Evolutionary conservation across 92 coral and sea anemone genomes (phyloP).

Genomic region (Paragorgia papillata): DNA sequence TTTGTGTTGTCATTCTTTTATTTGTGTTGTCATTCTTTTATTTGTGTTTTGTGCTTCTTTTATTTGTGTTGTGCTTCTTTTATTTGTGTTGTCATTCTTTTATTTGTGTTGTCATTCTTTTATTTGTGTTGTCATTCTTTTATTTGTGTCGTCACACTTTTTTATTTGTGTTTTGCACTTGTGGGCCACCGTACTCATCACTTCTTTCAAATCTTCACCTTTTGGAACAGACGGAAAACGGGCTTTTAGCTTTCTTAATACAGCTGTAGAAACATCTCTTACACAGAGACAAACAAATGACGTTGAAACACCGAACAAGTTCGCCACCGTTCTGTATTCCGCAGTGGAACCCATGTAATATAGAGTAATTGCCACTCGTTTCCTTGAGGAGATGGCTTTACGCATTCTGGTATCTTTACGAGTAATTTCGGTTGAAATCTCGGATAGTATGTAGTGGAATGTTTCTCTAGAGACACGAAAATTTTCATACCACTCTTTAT

Average conservation of each 20-base stretch:
- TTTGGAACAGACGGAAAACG: constrained; percentile 20
- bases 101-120: no score
- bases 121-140: no score
- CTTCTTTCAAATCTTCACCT: constrained; percentile 32
- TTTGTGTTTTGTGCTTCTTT: no score
- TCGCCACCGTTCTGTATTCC: constrained; percentile 59
- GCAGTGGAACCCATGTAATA: constrained; percentile 64
- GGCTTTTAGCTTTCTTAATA: constrained; percentile 23
- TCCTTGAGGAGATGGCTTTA: constrained; percentile 51
- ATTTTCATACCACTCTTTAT: constrained; percentile 62
- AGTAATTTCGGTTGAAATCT: constrained; percentile 47
- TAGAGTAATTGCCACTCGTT: constrained; percentile 54
- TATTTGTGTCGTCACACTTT: no score
- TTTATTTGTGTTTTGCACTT: no score
- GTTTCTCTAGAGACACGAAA: constrained; percentile 62
- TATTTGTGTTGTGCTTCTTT: no score
- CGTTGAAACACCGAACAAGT: constrained; percentile 61
- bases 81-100: no score
- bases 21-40: no score
- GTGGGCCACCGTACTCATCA: no score
- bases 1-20: no score
- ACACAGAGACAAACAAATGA: constrained; percentile 61
- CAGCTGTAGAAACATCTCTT: constrained; percentile 52
- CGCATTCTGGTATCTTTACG: constrained; percentile 57
- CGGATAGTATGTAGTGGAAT: constrained; percentile 41